A percentile compares a stretch with the other conserved stretches of the same genome.
Conservation (phyloP, 1,140 invertebrate species). For the Drosophila varians region DNA sequence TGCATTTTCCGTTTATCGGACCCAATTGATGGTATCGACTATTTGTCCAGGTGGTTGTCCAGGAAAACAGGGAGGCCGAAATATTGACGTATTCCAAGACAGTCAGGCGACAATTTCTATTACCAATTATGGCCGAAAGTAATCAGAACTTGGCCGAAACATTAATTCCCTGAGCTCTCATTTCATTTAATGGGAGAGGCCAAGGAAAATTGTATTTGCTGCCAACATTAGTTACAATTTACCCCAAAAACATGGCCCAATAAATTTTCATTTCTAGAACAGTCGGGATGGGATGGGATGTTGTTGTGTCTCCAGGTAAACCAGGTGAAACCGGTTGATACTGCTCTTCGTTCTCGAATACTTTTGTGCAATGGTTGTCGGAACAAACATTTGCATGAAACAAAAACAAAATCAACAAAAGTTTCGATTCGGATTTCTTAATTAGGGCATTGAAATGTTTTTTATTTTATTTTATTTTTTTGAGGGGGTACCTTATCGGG, state of each 20-base stretch:
- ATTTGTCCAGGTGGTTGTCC: constrained; percentile 50
- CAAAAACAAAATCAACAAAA: constrained; percentile 14
- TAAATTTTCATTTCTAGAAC: neutral
- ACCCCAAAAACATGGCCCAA: neutral
- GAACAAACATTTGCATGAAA: constrained; percentile 37
- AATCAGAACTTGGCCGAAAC: neutral
- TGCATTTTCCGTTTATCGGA: constrained; percentile 23
- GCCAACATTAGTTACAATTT: neutral
- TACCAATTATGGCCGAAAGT: constrained; percentile 45
- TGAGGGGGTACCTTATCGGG: constrained; percentile 19
- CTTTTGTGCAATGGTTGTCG: constrained; percentile 26
- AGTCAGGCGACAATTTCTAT: constrained; percentile 67
- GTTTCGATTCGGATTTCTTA: constrained; percentile 17
- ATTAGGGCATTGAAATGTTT: constrained; percentile 24
- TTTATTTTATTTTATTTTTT: neutral
- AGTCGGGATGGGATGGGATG: neutral
- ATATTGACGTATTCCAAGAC: constrained; percentile 47
- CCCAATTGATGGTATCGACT: constrained; percentile 29
- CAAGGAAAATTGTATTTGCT: too few species aligned
- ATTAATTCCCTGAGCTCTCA: neutral
- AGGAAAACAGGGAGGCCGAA: constrained; percentile 32
- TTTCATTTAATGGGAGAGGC: neutral
- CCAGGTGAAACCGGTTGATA: constrained; percentile 47
- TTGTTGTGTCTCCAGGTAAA: neutral
- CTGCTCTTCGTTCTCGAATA: constrained; percentile 10